Base-by-base conservation (phyloP, 2,888 invertebrate species). In the Lomographa bimaculata region DNA sequence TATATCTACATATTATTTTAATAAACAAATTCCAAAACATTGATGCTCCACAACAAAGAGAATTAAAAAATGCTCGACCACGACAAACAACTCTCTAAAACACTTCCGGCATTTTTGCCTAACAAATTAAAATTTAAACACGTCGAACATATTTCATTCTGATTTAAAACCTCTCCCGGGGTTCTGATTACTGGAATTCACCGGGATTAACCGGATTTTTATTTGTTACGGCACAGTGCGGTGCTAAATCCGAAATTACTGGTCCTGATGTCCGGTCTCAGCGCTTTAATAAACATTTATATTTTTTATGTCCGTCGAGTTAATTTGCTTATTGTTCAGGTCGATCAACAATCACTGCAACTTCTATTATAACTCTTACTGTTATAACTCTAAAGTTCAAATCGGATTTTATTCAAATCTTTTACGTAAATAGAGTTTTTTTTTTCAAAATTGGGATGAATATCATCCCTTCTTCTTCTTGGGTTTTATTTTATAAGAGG, bases 251-350 rank as follows among this genome's bases (percentile, higher is more conserved):
- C 25, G 32, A 41, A 49, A 54, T 51, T 54, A 51, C 49, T 25
- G 40, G 46, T 40, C 45, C 45, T 45, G 51, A 51, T 50, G 49
- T 41, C 43, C 49, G 49, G 44, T 56, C 50, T 44, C 54, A 44
- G 48, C 36, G 47, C 50, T 54, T 58, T 58, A 53, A 56, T 58
- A 57, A 54, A 54, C 58, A 53, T 54, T 56, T 46, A 51, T 51
- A 48, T 44, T 43, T 46, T 56, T 58, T 57, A 56, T 51, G 51
- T 23, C 46, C 42, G 42, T 21, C 38, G 19, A 23, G 40, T 30
- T 29, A 42, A 32, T 26, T 40, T 7, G 32, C 32, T 36, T 32
- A 33, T 27, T 32, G 36, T 32, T 14, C 36, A 19, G 35, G 29
- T 9, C 7, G 27, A 32, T 32, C 21, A 43, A 28, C 32, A 28